Percentiles rank a stretch among this genome's conserved stretches.
These are phyloP conservation scores for Steromphala cineraria DNA, from an alignment of 2,888 invertebrate genomes.

Conservation along the genomic window DNA sequence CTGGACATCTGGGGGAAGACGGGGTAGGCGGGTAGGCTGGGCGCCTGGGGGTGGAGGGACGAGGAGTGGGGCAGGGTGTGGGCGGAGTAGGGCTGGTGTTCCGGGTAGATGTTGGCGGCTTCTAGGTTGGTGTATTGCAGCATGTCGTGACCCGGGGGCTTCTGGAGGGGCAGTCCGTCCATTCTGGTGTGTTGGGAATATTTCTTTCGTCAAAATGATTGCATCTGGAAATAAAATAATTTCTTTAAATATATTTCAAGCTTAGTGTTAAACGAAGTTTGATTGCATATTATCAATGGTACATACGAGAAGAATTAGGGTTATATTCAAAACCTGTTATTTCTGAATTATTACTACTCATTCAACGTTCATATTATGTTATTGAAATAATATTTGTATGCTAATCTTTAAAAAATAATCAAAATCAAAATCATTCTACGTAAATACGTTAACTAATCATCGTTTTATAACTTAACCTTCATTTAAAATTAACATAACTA, in stretches of 20 bases:
- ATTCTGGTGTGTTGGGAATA: not conserved
- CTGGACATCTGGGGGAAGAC: constrained; percentile 11
- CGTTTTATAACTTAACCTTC: no score
- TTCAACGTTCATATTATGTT: no score
- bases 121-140: not conserved
- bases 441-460: no score
- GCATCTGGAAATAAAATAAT: not conserved
- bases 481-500: no score
- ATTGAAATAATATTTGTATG: no score
- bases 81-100: constrained; percentile 21
- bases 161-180: not conserved
- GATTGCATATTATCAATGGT: not conserved
- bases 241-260: no score
- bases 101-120: not conserved
- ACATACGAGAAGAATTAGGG: not conserved
- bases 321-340: not conserved
- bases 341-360: not conserved
- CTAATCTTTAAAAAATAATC: no score
- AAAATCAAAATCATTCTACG: no score
- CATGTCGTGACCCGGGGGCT: not conserved
- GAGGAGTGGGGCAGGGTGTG: constrained; percentile 14
- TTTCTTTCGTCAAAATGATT: not conserved
- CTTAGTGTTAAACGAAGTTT: no score
- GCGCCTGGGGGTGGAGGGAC: constrained; percentile 18
- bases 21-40: constrained; percentile 27